Evolutionary conservation across 1,140 invertebrate genomes (phyloP).

Genomic region (Calycopis cecrops): DNA sequence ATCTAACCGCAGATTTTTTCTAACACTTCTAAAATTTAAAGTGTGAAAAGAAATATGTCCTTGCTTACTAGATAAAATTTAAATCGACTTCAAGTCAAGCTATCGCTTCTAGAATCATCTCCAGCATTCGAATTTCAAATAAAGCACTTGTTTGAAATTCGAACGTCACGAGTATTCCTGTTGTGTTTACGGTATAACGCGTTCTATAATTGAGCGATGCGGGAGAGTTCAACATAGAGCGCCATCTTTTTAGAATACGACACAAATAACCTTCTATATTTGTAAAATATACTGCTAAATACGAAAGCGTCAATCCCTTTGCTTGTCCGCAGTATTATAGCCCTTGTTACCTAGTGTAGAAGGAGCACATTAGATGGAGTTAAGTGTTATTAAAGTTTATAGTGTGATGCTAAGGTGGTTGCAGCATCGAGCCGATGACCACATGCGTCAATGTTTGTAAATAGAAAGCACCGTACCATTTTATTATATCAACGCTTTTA

Average conservation of each 20-base stretch:
- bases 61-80: neutral
- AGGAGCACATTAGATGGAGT: conserved; percentile 34
- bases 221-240: conserved; percentile 73
- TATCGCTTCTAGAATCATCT: neutral
- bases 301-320: conserved; percentile 41
- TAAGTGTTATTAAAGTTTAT: conserved; percentile 47
- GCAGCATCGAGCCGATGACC: conserved; percentile 67
- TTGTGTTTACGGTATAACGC: conserved; percentile 54
- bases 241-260: conserved; percentile 74
- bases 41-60: too few species aligned
- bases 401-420: conserved; percentile 62
- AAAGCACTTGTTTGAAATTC: conserved; percentile 9
- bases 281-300: conserved; percentile 65
- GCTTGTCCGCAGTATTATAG: conserved; percentile 27
- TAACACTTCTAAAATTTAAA: neutral
- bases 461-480: conserved; percentile 57
- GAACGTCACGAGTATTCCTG: conserved; percentile 24
- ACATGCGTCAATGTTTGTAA: conserved; percentile 74
- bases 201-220: conserved; percentile 73
- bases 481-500: conserved; percentile 32
- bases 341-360: conserved; percentile 31
- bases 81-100: neutral
- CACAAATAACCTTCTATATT: conserved; percentile 75
- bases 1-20: neutral
- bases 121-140: conserved; percentile 26